Percentiles rank a stretch among this genome's conserved stretches.
Conservation (phyloP, 1,140 invertebrate genomes). For the Acromyrmex charruanus region DNA sequence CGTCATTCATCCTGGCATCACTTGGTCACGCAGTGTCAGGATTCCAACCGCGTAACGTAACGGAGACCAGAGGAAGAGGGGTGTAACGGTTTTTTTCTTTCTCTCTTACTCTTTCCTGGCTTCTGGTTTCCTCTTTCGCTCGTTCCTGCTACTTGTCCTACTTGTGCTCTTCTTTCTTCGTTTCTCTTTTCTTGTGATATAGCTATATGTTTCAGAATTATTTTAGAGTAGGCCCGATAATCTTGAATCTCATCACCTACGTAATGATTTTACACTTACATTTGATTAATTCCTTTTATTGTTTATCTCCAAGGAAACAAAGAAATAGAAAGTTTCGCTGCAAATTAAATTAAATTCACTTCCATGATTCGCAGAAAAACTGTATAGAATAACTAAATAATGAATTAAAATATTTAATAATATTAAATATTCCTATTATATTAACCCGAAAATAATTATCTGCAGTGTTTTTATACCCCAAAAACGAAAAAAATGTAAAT, state of each 20-base stretch:
- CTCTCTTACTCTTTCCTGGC: slow-evolving; percentile 45
- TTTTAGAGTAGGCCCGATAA: neutral
- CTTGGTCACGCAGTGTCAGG: slow-evolving; percentile 79
- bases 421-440: neutral
- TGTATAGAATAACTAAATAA: neutral
- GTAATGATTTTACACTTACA: neutral
- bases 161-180: slow-evolving; percentile 4
- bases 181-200: neutral
- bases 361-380: neutral
- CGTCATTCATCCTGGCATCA: slow-evolving; percentile 77
- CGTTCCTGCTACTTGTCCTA: slow-evolving; percentile 55
- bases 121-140: slow-evolving; percentile 54
- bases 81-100: slow-evolving; percentile 83
- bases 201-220: neutral
- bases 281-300: slow-evolving; percentile 9
- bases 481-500: too few relatives aligned
- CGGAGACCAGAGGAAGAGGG: slow-evolving; percentile 61
- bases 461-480: too few relatives aligned
- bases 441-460: too few relatives aligned
- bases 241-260: slow-evolving; percentile 15
- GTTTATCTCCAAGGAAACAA: neutral
- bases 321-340: neutral
- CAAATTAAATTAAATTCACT: neutral
- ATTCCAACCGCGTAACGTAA: slow-evolving; percentile 82
- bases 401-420: slow-evolving; percentile 18